phyloP scores from a whole-genome alignment of 2,888 invertebrate genomes.

The Amblyjoppa proteus region DNA sequence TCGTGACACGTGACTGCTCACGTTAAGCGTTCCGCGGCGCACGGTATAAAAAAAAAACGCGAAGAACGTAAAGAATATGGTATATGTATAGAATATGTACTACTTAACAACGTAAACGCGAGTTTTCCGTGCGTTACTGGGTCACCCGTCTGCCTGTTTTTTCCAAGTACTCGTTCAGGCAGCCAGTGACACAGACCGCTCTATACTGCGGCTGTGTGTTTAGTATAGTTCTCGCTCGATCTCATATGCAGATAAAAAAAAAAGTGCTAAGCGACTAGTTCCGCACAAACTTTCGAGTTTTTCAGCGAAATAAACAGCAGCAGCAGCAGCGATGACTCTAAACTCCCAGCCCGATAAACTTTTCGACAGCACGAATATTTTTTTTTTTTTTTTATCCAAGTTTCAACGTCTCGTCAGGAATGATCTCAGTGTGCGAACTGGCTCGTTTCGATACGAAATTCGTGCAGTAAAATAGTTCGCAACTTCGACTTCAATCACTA shows the following conservation, averaged over 20 bases:
- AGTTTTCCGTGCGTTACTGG: constrained; percentile 55
- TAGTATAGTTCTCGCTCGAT: constrained; percentile 41
- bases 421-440: too few relatives aligned
- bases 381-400: background rate
- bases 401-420: background rate
- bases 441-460: too few relatives aligned
- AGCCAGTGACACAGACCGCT: constrained; percentile 1
- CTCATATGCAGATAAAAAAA: constrained; percentile 33
- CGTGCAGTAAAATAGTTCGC: too few relatives aligned
- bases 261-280: constrained; percentile 18
- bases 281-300: constrained; percentile 23
- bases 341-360: background rate
- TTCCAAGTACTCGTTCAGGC: constrained; percentile 40
- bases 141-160: constrained; percentile 55
- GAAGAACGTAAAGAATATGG: background rate
- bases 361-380: background rate
- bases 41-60: background rate
- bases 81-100: constrained; percentile 9
- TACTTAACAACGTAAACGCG: constrained; percentile 6
- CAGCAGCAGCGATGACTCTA: background rate
- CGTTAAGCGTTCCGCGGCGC: background rate
- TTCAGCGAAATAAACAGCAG: constrained; percentile 14
- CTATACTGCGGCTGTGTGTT: background rate
- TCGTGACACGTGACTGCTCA: constrained; percentile 23
- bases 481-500: too few relatives aligned